phyloP scores from a whole-genome alignment of 2,113 vertebrate genomes.

The Brachionichthys hirsutus region DNA sequence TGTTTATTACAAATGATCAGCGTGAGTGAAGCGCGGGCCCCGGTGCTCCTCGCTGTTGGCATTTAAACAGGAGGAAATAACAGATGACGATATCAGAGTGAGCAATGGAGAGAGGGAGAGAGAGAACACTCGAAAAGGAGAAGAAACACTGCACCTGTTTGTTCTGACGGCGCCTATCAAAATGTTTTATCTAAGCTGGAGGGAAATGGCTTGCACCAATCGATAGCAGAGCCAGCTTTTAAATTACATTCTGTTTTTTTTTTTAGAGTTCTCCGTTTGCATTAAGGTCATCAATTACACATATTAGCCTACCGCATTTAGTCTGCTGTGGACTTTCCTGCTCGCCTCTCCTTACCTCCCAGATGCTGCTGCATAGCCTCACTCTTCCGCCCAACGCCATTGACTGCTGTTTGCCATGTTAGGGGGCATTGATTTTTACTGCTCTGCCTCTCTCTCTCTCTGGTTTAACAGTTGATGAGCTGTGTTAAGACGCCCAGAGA shows the following conservation, averaged over 20 bases:
- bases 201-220: conserved; percentile 74
- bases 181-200: conserved; percentile 74
- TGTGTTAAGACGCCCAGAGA: conserved; percentile 72
- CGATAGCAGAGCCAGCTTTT: conserved; percentile 63
- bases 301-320: conserved; percentile 58
- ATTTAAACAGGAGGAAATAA: conserved; percentile 68
- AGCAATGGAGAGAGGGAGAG: conserved; percentile 17
- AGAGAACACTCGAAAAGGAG: conserved; percentile 36
- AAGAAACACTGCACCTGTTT: conserved; percentile 75
- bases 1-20: conserved; percentile 57
- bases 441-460: conserved; percentile 56
- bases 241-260: conserved; percentile 67
- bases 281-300: conserved; percentile 73
- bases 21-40: conserved; percentile 56
- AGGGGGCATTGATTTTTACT: conserved; percentile 74
- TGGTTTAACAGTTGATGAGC: conserved; percentile 72
- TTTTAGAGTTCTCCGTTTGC: conserved; percentile 69
- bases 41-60: conserved; percentile 51
- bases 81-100: conserved; percentile 64
- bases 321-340: conserved; percentile 42
- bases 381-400: conserved; percentile 52
- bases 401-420: conserved; percentile 66
- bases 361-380: conserved; percentile 48
- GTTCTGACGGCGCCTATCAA: conserved; percentile 77
- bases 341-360: conserved; percentile 25